These are phyloP conservation scores for Microcebus jonahi DNA, from an alignment of 2,113 vertebrate genomes.

Conservation along the genomic window DNA sequence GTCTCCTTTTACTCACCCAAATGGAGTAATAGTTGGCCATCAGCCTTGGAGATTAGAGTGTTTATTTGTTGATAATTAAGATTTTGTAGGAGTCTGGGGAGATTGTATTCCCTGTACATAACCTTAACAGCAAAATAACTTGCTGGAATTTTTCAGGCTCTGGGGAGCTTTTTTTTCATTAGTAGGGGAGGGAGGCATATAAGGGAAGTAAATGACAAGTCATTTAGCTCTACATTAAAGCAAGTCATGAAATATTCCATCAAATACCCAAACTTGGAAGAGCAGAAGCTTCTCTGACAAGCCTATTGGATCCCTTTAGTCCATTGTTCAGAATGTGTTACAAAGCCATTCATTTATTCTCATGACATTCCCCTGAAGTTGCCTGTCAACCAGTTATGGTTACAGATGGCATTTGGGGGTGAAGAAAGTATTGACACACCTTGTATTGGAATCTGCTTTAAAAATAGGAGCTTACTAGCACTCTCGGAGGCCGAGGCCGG, in stretches of 20 bases:
- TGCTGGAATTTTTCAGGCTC: background rate
- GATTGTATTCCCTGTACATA: slow-evolving; percentile 28
- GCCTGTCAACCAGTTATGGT: background rate
- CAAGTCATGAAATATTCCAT: background rate
- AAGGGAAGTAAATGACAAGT: background rate
- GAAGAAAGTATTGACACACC: background rate
- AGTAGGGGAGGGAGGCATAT: background rate
- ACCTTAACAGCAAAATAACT: background rate
- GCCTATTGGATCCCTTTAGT: background rate
- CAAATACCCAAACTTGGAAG: background rate
- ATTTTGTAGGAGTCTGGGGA: background rate
- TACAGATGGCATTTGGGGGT: background rate
- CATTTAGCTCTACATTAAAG: background rate
- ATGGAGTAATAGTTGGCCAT: background rate
- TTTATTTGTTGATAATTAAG: slow-evolving; percentile 25
- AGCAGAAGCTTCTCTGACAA: slow-evolving; percentile 27
- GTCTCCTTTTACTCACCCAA: background rate
- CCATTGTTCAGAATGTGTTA: background rate
- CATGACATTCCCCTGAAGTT: background rate
- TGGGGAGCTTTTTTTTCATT: background rate
- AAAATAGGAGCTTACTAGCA: background rate
- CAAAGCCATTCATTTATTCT: slow-evolving; percentile 16
- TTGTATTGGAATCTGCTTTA: background rate
- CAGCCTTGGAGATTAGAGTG: background rate
- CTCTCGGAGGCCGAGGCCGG: too few species aligned